Evolutionary conservation across 2,797 vertebrate species (phyloP).

Genomic region (Chelonia mydas): DNA sequence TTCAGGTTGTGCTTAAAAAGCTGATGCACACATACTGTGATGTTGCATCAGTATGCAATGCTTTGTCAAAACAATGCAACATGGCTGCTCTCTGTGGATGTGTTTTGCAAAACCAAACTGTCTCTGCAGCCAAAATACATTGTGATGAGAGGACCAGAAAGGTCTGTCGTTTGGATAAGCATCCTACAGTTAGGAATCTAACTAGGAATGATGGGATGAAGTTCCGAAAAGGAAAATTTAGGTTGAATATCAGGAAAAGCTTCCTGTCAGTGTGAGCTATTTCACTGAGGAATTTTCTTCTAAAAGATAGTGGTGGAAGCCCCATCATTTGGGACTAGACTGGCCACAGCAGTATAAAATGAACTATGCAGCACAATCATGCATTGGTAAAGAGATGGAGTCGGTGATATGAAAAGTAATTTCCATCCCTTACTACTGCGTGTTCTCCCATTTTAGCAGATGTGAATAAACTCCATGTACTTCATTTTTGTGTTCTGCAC

Average conservation of each 20-base stretch:
- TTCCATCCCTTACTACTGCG: not conserved
- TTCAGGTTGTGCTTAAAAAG: rapidly evolving
- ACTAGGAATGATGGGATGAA: not conserved
- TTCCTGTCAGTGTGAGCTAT: not conserved
- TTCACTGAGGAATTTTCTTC: not conserved
- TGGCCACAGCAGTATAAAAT: not conserved
- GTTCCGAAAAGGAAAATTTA: not conserved
- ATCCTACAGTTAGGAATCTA: not conserved
- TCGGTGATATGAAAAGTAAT: not conserved
- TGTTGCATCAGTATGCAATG: rapidly evolving
- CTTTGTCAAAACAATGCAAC: rapidly evolving
- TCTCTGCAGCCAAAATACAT: not conserved
- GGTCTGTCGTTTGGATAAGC: not conserved
- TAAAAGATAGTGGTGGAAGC: not conserved
- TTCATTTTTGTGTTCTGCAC: not conserved
- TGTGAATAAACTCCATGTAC: not conserved
- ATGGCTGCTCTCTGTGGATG: not conserved
- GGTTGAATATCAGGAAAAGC: not conserved
- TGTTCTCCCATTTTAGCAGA: not conserved
- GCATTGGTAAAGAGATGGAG: not conserved
- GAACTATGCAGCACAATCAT: not conserved
- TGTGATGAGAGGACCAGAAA: not conserved
- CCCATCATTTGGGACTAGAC: not conserved
- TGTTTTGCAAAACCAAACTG: not conserved
- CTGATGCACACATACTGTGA: not conserved